Percentiles rank a stretch among this genome's conserved stretches.
These are phyloP conservation scores for Branchellion lobata DNA, from an alignment of 2,888 invertebrate genomes.

Conservation along the genomic window DNA sequence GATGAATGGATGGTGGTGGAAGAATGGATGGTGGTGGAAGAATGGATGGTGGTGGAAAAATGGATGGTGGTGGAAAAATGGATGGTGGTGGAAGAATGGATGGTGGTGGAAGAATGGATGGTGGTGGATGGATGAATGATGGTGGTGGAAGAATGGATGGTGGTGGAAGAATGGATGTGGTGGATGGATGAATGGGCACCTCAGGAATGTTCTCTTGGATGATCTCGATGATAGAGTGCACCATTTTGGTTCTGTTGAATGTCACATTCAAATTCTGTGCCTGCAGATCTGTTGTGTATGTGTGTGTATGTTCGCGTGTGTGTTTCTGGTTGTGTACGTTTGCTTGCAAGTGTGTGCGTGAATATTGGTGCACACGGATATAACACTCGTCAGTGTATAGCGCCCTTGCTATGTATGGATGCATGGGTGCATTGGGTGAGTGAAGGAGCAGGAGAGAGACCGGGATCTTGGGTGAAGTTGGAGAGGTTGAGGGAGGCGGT, in stretches of 20 bases:
- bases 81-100: neutral
- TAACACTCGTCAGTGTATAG: too few species aligned
- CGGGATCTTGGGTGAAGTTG: constrained; percentile 7
- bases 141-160: neutral
- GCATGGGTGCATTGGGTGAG: neutral
- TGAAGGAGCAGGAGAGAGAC: neutral
- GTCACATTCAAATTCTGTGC: neutral
- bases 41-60: too few species aligned
- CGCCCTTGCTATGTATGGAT: neutral
- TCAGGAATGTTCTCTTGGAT: constrained; percentile 14
- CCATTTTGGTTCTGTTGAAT: neutral
- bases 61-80: too few species aligned
- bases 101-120: neutral
- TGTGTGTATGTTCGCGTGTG: neutral
- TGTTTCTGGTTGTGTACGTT: neutral
- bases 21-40: neutral
- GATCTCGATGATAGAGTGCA: neutral
- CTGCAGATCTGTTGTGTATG: constrained; percentile 5
- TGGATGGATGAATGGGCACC: too few species aligned
- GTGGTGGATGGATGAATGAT: neutral
- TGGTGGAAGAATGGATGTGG: neutral
- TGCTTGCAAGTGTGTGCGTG: neutral
- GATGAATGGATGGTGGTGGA: neutral
- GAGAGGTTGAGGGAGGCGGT: constrained; percentile 17
- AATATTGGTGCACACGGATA: too few species aligned